Percentiles rank a stretch among this genome's conserved stretches.
Evolutionary conservation across 2,797 vertebrate genomes (phyloP).

Genomic region (Lophius americanus): DNA sequence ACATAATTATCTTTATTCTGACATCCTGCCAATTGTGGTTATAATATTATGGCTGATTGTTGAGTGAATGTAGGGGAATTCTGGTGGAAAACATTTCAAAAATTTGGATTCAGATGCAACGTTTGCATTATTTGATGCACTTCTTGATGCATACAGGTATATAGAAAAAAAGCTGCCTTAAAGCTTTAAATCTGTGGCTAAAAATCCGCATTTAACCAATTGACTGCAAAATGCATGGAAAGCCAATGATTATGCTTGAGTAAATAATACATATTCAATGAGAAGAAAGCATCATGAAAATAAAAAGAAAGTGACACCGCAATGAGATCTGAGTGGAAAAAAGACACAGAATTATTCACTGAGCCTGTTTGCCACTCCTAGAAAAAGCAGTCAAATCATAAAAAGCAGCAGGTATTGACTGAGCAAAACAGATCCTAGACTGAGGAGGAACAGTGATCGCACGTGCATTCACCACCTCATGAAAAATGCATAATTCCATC

Average conservation of each 20-base stretch:
- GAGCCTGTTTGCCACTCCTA: slow-evolving; percentile 51
- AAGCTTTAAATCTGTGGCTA: slow-evolving; percentile 1
- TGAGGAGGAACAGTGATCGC: slow-evolving; percentile 57
- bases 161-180: slow-evolving; percentile 3
- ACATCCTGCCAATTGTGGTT: too few relatives aligned
- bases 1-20: too few relatives aligned
- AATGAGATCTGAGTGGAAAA: slow-evolving; percentile 33
- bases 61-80: too few relatives aligned
- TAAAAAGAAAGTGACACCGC: slow-evolving; percentile 5
- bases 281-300: slow-evolving; percentile 15
- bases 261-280: slow-evolving; percentile 9
- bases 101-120: too few relatives aligned
- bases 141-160: background rate
- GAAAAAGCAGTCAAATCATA: slow-evolving; percentile 58
- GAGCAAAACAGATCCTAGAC: slow-evolving; percentile 63
- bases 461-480: slow-evolving; percentile 65
- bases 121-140: background rate
- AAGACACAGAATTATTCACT: slow-evolving; percentile 45
- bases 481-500: slow-evolving; percentile 78
- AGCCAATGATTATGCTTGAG: slow-evolving; percentile 8
- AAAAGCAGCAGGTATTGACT: slow-evolving; percentile 67
- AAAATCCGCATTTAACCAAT: background rate
- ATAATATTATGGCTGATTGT: too few relatives aligned
- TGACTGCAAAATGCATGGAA: slow-evolving; percentile 11
- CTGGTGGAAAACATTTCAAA: too few relatives aligned